Conservation (phyloP, 53 echinoderm and acorn worm species). For the Pentamera pediparva region DNA sequence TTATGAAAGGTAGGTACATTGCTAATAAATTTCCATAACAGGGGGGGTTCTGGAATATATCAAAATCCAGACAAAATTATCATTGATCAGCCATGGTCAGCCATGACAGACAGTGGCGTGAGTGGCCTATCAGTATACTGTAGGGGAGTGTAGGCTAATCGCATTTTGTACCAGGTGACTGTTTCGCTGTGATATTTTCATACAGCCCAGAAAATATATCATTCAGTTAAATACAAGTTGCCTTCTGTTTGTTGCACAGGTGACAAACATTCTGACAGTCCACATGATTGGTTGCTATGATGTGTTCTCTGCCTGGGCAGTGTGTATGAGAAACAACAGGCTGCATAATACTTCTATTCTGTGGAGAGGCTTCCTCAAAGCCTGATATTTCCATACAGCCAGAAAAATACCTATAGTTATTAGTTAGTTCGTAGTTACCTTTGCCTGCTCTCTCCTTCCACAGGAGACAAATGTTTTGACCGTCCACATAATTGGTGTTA, state of each 20-base stretch:
- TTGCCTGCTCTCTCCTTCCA: not conserved
- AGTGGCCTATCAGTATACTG: too few relatives aligned
- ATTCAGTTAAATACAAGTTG: not conserved
- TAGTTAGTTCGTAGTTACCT: not conserved
- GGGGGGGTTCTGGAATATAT: too few relatives aligned
- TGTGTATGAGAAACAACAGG: too few relatives aligned
- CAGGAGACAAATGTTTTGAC: conserved; percentile 67
- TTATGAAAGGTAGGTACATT: too few relatives aligned
- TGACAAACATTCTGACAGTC: conserved; percentile 55
- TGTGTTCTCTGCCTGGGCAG: conserved; percentile 52
- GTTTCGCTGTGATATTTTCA: not conserved
- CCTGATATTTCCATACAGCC: not conserved
- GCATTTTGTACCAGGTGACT: too few relatives aligned
- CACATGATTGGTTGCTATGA: conserved; percentile 60
- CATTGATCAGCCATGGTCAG: too few relatives aligned
- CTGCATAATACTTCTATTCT: not conserved
- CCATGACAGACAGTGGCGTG: too few relatives aligned
- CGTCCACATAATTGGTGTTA: conserved; percentile 67
- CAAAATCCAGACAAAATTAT: too few relatives aligned
- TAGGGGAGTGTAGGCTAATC: too few relatives aligned
- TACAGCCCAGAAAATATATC: not conserved
- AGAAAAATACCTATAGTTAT: not conserved
- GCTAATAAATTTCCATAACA: too few relatives aligned
- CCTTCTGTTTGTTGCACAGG: conserved; percentile 29
- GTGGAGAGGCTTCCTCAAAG: not conserved